Evolutionary conservation across 2,888 invertebrate genomes (phyloP).

Genomic region (Cheilosia pagana): DNA sequence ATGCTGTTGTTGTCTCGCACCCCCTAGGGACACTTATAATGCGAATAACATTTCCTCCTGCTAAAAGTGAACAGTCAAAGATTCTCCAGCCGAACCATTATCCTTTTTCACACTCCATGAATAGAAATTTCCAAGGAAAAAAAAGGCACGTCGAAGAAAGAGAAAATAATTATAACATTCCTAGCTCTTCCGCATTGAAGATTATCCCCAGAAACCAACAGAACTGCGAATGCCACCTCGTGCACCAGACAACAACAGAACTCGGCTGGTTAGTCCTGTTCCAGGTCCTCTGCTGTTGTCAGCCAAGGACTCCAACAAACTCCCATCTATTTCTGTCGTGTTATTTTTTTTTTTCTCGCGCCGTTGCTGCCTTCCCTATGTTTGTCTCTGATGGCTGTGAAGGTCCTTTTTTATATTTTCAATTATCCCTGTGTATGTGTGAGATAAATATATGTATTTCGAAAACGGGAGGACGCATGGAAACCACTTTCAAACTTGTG

Average conservation of each 20-base stretch:
- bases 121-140: constrained; percentile 21
- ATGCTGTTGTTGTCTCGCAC: neutral
- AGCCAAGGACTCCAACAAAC: constrained; percentile 24
- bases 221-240: neutral
- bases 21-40: neutral
- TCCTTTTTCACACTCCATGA: constrained; percentile 46
- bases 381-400: constrained; percentile 20
- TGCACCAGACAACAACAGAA: constrained; percentile 22
- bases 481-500: constrained; percentile 32
- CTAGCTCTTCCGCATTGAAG: neutral
- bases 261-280: constrained; percentile 6
- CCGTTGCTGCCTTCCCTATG: neutral
- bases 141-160: neutral
- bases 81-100: constrained; percentile 40
- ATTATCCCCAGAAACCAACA: neutral
- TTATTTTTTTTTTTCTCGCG: neutral
- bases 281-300: constrained; percentile 22
- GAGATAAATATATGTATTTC: neutral
- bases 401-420: constrained; percentile 45
- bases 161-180: constrained; percentile 42
- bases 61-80: constrained; percentile 32
- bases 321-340: constrained; percentile 20
- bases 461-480: constrained; percentile 14
- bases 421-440: constrained; percentile 27
- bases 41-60: constrained; percentile 31